Conservation (phyloP, 2,113 vertebrate genomes). For the Catharus bicknelli region DNA sequence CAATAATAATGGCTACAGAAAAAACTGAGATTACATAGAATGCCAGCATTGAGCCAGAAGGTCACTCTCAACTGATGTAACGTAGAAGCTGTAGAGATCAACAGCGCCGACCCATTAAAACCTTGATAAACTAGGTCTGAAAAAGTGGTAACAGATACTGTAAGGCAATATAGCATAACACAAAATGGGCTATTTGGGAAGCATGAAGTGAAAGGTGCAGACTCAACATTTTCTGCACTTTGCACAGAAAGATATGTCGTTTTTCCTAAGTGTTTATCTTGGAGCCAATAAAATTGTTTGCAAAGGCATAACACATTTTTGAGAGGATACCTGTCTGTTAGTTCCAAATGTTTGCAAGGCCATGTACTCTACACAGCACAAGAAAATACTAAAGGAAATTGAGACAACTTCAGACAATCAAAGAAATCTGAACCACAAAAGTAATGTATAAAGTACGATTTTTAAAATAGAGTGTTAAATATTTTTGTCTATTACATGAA, state of each 20-base stretch:
- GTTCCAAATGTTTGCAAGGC: background rate
- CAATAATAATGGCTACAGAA: background rate
- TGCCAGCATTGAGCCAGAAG: background rate
- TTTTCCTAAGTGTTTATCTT: background rate
- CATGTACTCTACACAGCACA: background rate
- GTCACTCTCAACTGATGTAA: background rate
- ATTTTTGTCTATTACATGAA: background rate
- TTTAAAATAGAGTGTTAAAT: background rate
- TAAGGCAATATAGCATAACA: background rate
- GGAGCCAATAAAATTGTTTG: background rate
- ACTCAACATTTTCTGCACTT: background rate
- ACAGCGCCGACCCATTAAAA: background rate
- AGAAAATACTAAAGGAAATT: background rate
- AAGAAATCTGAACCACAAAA: accelerated
- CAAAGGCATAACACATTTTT: background rate
- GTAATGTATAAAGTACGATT: background rate
- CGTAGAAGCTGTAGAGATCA: background rate
- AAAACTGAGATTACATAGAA: background rate
- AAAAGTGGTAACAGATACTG: background rate
- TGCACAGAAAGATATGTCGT: background rate
- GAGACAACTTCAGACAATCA: background rate
- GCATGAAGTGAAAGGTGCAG: background rate
- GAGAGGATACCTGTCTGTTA: background rate
- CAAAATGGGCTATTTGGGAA: background rate
- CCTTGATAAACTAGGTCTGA: background rate